These are phyloP conservation scores for Indicator maculatus DNA, from an alignment of 2,113 vertebrate species.

Conservation along the genomic window DNA sequence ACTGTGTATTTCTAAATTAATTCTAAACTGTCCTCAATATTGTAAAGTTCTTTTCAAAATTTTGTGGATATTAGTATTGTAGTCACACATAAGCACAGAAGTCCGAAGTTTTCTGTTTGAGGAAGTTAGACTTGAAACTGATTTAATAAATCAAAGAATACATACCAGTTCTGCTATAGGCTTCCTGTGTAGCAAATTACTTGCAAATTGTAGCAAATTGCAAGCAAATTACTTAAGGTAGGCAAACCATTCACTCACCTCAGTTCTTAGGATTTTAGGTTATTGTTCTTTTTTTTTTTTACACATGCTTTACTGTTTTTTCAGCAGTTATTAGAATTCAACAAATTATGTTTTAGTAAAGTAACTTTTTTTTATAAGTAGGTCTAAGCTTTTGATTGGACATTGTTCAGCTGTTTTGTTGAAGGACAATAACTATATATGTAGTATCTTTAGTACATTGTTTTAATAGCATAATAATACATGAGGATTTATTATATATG, in stretches of 20 bases:
- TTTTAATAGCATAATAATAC: neutral
- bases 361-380: neutral
- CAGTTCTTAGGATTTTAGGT: neutral
- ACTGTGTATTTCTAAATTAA: neutral
- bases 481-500: neutral
- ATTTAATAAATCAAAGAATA: neutral
- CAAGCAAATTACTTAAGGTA: neutral
- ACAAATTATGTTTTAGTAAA: neutral
- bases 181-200: accelerated
- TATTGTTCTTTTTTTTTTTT: neutral
- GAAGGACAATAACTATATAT: neutral
- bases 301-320: neutral
- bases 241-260: neutral
- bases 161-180: neutral
- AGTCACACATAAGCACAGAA: neutral
- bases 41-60: neutral
- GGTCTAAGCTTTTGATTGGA: neutral
- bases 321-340: too few relatives aligned
- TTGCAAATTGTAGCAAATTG: too few relatives aligned
- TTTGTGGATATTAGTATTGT: neutral
- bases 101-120: neutral
- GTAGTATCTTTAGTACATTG: neutral
- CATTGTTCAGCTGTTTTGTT: neutral
- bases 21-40: neutral
- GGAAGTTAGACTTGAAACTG: neutral